Evolutionary conservation across 2,113 vertebrate species (phyloP).

Genomic region (Aldabrachelys gigantea): DNA sequence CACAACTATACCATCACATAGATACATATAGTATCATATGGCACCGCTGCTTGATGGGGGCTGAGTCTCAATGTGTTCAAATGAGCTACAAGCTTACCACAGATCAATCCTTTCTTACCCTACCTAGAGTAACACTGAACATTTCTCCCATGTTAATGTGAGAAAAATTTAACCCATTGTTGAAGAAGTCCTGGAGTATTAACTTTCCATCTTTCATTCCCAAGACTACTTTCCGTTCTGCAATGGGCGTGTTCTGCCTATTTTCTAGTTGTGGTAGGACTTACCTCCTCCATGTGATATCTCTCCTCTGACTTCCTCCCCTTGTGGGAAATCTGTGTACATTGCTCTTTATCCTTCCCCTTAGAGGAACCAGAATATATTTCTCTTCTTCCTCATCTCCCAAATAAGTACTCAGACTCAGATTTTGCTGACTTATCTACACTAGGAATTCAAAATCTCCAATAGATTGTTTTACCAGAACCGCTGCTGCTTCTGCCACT

Average conservation of each 20-base stretch:
- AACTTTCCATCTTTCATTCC: background rate
- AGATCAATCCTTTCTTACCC: constrained; percentile 64
- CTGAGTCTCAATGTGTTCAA: constrained; percentile 2
- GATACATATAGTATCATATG: constrained; percentile 21
- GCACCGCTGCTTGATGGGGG: constrained; percentile 19
- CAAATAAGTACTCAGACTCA: fast-evolving
- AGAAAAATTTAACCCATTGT: background rate
- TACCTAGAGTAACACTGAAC: constrained; percentile 18
- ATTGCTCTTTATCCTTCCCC: background rate
- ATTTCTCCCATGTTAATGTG: constrained; percentile 35
- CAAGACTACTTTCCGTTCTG: background rate
- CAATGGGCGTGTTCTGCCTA: constrained; percentile 23
- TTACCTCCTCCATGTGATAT: background rate
- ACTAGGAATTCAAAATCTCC: background rate
- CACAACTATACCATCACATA: constrained; percentile 9
- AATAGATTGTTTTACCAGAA: background rate
- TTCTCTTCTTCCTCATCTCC: background rate
- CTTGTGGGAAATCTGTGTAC: background rate
- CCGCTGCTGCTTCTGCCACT: background rate
- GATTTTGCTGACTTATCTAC: background rate
- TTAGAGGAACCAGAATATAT: background rate
- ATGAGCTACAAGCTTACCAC: constrained; percentile 53
- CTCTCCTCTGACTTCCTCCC: background rate
- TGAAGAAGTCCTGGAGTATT: background rate
- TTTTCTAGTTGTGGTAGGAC: constrained; percentile 22